These are phyloP conservation scores for Gryllus bimaculatus DNA, from an alignment of 1,140 invertebrate species.

Conservation along the genomic window DNA sequence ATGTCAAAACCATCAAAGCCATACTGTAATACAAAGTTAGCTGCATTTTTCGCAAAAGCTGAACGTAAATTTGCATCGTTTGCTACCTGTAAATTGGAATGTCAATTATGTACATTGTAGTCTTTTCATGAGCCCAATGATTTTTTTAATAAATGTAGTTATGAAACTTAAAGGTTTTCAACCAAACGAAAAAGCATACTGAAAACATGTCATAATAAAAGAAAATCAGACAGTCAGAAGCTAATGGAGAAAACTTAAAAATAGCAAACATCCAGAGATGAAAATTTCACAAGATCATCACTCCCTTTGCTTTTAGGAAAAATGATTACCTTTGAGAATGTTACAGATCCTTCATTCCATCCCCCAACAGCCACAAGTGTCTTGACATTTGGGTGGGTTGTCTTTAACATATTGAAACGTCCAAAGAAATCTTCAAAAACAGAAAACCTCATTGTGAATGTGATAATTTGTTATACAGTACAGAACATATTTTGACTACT, in stretches of 20 bases:
- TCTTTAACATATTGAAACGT: slow-evolving; percentile 43
- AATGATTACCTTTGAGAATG: slow-evolving; percentile 42
- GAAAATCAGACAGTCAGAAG: neutral
- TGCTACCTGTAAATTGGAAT: slow-evolving; percentile 37
- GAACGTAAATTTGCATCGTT: slow-evolving; percentile 38
- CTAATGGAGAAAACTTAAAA: neutral
- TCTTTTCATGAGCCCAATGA: neutral
- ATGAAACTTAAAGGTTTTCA: no score
- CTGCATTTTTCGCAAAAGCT: slow-evolving; percentile 48
- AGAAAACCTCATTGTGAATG: neutral
- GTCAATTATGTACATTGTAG: neutral
- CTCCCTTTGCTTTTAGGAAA: slow-evolving; percentile 25
- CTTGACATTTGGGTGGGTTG: slow-evolving; percentile 50
- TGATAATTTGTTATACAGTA: slow-evolving; percentile 2
- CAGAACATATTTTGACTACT: neutral
- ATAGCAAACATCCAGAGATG: slow-evolving; percentile 24
- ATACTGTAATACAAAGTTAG: slow-evolving; percentile 49
- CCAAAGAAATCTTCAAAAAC: slow-evolving; percentile 31
- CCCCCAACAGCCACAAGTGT: slow-evolving; percentile 63
- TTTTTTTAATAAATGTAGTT: no score
- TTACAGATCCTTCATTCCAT: slow-evolving; percentile 56
- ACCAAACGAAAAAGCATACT: neutral
- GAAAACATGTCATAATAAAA: neutral
- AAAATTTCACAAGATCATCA: slow-evolving; percentile 23
- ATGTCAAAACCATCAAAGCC: slow-evolving; percentile 71